Evolutionary conservation across 2,113 vertebrate genomes (phyloP), one percentile per base, ranked within the genome.

Genomic region (Xenus cinereus): DNA sequence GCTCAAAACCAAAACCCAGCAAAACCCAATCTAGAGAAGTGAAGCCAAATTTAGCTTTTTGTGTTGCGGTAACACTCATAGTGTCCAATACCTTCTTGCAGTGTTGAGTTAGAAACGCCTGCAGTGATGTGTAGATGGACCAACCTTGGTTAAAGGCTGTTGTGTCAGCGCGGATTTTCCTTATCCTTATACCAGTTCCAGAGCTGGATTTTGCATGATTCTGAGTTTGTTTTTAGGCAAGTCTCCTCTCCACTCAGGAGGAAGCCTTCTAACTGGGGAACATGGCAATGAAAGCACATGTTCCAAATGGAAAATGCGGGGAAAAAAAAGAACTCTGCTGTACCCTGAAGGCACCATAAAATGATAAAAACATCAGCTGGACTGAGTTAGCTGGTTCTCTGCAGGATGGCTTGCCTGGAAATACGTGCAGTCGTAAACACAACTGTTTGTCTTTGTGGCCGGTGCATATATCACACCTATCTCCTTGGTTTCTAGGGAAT

Each of bases 401-500:
- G 84, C 69, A 53, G 68, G 59, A 53, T 3, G 5, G 35, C 62
- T 64, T 20, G 12, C 97, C 86, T n/a, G 74, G 69, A 92, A 93
- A 82, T 90, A 62, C 0, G 0, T 28, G 48, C n/a, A 43, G 69
- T 2, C 76, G 84, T 95, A 92, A 97, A 96, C 77, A 92, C 50
- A 57, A 30, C 56, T 41, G 66, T 84, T 84, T 73, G 64, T 48
- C 43, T 84, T 84, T 72, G 75, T 50, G 23, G 0, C 48, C 53
- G 41, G 60, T 14, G 22, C 26, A 9, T 28, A 48, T 84, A 54
- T 89, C 94, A 41, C 19, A 54, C 20, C 83, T 67, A 87, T 92
- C 86, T 87, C 97, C 96, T 91, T 92, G 73, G 95, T 97, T 95
- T 95, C 97, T 19, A 95, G 95, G 97, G 57, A 95, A 96, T 92